Base-by-base conservation (phyloP, 2,888 invertebrate species). In the Gibbula magus region DNA sequence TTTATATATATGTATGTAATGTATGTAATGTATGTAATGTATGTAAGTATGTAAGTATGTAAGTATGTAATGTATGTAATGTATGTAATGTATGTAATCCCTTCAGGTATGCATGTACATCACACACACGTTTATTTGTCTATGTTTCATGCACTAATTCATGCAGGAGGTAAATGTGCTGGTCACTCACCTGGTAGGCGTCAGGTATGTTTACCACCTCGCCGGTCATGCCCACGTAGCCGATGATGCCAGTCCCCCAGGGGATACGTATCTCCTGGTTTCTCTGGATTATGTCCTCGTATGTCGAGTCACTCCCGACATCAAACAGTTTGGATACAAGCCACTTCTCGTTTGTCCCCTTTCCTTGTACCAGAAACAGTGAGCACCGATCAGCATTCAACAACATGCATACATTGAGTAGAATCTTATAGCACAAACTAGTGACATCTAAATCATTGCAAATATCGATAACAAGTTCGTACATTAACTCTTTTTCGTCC, bases 211-310 rank as follows among this genome's bases (percentile, higher is more conserved):
- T 92, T 82, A 90, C 88, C 1, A 87, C 84, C 80, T 90, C 88
- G 54, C 92, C 92, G 1, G 87, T 91, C 77, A 91, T 83, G 4
- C 91, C 92, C 18, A 92, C 91, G 81, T 91, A 88, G 39, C 92
- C 92, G 53, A 90, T 88, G 75, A 92, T 91, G 20, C 92, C 92
- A 32, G 87, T 89, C 10, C 92, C 92, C 88, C 90, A 90, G 3
- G 90, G 87, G 32, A 92, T 87, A 52, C 88, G 87, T 53, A 98
- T 98, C 93, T 98, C 98, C 85, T 97, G 97, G 88, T 96, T 96
- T 92, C 96, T 96, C 92, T 97, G 97, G 96, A 97, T 97, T 51
- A 89, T 86, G 93, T 98, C 97, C 92, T 96, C 96, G 53, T 98
- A 95, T 4, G 97, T 85, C 0, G 91, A 88, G 61, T 89, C 86